Percentiles rank a stretch among this genome's conserved stretches.
Conservation (phyloP, 2,113 vertebrate genomes). For the Phaetusa simplex region DNA sequence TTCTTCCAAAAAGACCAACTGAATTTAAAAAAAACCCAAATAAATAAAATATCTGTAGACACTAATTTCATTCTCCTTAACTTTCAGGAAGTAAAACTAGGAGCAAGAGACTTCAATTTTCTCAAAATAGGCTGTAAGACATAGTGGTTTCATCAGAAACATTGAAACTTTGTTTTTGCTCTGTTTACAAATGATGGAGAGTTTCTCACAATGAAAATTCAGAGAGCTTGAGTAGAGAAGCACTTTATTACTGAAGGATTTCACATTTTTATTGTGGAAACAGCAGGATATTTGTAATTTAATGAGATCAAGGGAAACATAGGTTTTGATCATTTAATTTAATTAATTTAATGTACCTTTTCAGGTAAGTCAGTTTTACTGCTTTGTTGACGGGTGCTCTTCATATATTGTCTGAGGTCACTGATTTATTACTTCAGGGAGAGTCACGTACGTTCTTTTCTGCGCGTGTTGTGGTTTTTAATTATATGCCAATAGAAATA, state of each 20-base stretch:
- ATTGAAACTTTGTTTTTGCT: background rate
- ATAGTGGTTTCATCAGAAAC: background rate
- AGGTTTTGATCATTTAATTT: background rate
- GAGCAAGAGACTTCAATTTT: background rate
- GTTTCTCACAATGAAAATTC: background rate
- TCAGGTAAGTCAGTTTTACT: background rate
- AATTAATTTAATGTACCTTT: background rate
- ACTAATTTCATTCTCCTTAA: background rate
- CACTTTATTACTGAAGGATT: background rate
- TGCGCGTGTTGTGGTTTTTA: background rate
- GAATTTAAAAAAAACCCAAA: background rate
- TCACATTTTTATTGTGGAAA: background rate
- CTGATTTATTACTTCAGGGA: background rate
- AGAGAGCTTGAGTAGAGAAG: background rate
- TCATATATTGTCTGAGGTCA: background rate
- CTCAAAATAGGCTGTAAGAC: background rate
- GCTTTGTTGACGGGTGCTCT: background rate
- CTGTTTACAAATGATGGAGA: background rate
- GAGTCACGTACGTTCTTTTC: background rate
- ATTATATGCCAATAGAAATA: background rate
- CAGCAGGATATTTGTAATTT: background rate
- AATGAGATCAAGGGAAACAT: background rate
- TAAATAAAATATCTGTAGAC: background rate
- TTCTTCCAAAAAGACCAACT: background rate
- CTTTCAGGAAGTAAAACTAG: background rate